Evolutionary conservation across 2,113 vertebrate genomes (phyloP).

Genomic region (Hydrochoerus hydrochaeris): DNA sequence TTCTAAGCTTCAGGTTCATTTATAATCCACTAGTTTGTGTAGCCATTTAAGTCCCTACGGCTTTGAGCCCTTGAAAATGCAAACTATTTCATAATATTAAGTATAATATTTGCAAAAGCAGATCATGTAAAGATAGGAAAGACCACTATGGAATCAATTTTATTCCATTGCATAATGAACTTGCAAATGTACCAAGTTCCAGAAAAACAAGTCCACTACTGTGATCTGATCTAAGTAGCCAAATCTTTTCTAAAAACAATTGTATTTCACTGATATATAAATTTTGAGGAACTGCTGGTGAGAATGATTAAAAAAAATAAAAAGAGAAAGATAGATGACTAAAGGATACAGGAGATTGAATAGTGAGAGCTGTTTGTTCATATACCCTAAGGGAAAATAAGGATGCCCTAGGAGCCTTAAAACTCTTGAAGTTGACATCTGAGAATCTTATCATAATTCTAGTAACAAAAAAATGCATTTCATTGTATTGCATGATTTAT

Average conservation of each 20-base stretch:
- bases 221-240: conserved; percentile 30
- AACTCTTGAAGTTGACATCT: background rate
- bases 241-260: conserved; percentile 18
- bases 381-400: background rate
- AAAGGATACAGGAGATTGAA: background rate
- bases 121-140: conserved; percentile 43
- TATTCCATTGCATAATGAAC: conserved; percentile 8
- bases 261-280: background rate
- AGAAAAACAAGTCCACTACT: conserved; percentile 27
- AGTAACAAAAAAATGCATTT: background rate
- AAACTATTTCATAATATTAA: background rate
- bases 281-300: background rate
- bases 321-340: background rate
- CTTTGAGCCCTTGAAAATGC: conserved; percentile 52
- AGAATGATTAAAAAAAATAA: background rate
- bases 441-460: background rate
- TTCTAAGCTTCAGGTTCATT: conserved; percentile 32
- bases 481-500: background rate
- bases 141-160: conserved; percentile 46
- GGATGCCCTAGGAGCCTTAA: background rate
- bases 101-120: conserved; percentile 48
- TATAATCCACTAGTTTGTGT: conserved; percentile 63
- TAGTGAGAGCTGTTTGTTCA: background rate
- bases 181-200: conserved; percentile 3
- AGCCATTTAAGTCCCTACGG: conserved; percentile 46